Conservation (phyloP, 2,888 invertebrate genomes). For the Megamerina dolium region DNA sequence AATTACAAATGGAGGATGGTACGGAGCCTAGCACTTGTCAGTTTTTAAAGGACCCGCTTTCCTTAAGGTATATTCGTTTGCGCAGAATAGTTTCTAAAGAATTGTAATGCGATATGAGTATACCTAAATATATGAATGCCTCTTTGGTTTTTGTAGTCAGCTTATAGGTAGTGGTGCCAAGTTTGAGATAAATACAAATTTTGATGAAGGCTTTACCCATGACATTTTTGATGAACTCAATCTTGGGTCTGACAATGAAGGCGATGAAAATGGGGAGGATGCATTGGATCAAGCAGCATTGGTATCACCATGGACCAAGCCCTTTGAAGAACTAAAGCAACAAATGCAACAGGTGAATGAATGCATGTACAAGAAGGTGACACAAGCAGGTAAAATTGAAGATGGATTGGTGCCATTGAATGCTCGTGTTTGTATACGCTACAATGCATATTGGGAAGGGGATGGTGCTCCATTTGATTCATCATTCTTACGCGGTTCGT, state of each 20-base stretch:
- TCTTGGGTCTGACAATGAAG: conserved; percentile 28
- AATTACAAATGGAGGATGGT: conserved; percentile 17
- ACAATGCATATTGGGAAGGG: conserved; percentile 45
- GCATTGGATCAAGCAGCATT: conserved; percentile 19
- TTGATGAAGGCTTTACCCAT: conserved; percentile 29
- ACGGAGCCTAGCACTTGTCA: conserved; percentile 15
- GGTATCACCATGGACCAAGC: conserved; percentile 42
- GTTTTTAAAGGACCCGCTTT: conserved; percentile 30
- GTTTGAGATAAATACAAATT: conserved; percentile 41
- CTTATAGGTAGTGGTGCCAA: conserved; percentile 32
- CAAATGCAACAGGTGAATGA: conserved; percentile 36
- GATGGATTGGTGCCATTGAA: conserved; percentile 32
- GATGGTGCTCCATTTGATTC: conserved; percentile 45
- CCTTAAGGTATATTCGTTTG: conserved; percentile 29
- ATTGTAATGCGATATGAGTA: background rate
- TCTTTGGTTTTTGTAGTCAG: conserved; percentile 24
- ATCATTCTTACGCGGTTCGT: conserved; percentile 38
- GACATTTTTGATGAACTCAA: conserved; percentile 32
- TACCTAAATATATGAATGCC: background rate
- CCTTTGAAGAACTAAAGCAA: conserved; percentile 37
- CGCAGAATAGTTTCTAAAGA: background rate
- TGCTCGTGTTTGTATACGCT: conserved; percentile 40
- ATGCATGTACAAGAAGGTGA: conserved; percentile 35
- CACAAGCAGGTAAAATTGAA: conserved; percentile 26
- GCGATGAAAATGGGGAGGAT: conserved; percentile 24